Base-by-base conservation (phyloP, 2,797 vertebrate genomes). In the Podarcis lilfordi region DNA sequence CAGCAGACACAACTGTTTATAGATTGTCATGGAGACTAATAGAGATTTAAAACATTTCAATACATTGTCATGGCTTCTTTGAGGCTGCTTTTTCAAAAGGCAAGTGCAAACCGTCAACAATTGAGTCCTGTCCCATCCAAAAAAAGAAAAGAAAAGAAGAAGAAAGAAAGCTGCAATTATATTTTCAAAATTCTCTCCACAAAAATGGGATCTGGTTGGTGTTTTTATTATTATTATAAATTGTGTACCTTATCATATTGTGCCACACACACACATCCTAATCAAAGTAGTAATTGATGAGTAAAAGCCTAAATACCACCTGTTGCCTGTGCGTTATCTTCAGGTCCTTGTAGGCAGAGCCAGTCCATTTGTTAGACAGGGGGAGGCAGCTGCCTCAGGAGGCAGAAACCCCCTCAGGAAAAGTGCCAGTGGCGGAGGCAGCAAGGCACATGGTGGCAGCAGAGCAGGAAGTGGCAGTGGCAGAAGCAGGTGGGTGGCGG, bases 1-100 rank as follows among this genome's bases (percentile, higher is more conserved):
- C 88, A 69, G 40, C 85, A 85, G 90, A 77, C 29, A 69, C 91
- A 93, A 88, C 0, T 94, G n/a, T 96, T 95, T 96, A 93, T 86
- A 76, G 80, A 94, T 93, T 92, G 96, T 93, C 23, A 2, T 94
- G 96, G 96, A 94, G 92, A 96, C 87, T 87, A 82, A 71, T 29
- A 86, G 50, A 85, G 50, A 92, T 90, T 93, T 75, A 89, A 85
- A 85, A 72, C 85, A 72, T 87, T 81, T 88, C 84, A 91, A 90
- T 11, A 13, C 55, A 83, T 91, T 89, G 86, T 89, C 89, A 83
- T 87, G 88, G 89, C 84, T 90, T 86, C 7, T 85, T 89, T 40
- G 4, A 86, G 81, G 77, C 61, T 92, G 61, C 90, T 87, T 68
- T 92, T 90, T 86, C 71, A 88, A 27, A 81, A 85, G 86, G 89